phyloP scores from a whole-genome alignment of 2,888 invertebrate species.

The Drosophila emarginata region DNA sequence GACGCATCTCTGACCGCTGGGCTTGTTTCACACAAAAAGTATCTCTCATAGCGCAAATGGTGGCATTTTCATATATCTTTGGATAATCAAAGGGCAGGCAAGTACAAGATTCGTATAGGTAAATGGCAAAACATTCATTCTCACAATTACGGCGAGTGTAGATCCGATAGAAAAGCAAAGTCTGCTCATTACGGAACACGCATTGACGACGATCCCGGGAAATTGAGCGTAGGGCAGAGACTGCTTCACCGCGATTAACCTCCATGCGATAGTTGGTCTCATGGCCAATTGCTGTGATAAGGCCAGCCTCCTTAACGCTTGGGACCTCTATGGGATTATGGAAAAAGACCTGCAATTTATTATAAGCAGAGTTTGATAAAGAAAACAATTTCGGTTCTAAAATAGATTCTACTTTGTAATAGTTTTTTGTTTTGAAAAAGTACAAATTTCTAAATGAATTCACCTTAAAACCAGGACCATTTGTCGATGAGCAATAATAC shows the following conservation, averaged over 20 bases:
- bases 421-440: too few relatives aligned
- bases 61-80: slow-evolving; percentile 85
- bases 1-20: slow-evolving; percentile 4
- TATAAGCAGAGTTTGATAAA: too few relatives aligned
- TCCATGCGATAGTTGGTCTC: slow-evolving; percentile 87
- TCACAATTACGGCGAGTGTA: slow-evolving; percentile 76
- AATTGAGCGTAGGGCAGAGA: slow-evolving; percentile 84
- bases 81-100: slow-evolving; percentile 80
- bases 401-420: too few relatives aligned
- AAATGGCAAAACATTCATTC: slow-evolving; percentile 85
- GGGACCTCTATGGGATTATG: slow-evolving; percentile 92
- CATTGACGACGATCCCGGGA: slow-evolving; percentile 87
- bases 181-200: slow-evolving; percentile 87
- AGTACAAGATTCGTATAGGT: slow-evolving; percentile 56
- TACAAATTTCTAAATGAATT: not conserved
- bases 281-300: slow-evolving; percentile 87
- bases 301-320: slow-evolving; percentile 88
- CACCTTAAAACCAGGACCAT: slow-evolving; percentile 84
- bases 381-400: too few relatives aligned
- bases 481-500: slow-evolving; percentile 91
- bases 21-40: slow-evolving; percentile 51
- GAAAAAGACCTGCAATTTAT: slow-evolving; percentile 59
- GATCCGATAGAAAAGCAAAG: slow-evolving; percentile 85
- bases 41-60: slow-evolving; percentile 58
- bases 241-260: slow-evolving; percentile 87